phyloP scores from a whole-genome alignment of 2,113 vertebrate species.

The Empidonax alnorum region DNA sequence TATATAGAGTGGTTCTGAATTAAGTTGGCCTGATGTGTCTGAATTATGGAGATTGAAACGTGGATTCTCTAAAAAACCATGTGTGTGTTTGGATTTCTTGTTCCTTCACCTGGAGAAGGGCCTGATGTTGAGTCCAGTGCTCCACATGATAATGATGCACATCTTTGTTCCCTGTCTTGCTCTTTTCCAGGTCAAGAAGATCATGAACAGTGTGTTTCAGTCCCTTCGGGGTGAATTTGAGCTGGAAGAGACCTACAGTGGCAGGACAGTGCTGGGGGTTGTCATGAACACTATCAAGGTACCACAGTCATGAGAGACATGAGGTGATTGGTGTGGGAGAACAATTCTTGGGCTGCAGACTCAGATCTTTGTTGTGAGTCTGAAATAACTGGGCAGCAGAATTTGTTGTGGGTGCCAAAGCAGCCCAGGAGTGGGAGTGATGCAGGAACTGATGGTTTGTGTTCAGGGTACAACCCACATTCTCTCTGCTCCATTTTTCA shows the following conservation, averaged over 20 bases:
- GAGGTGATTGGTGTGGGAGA: neutral
- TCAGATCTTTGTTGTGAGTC: neutral
- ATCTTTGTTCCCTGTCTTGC: neutral
- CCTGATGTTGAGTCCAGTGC: neutral
- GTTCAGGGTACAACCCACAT: neutral
- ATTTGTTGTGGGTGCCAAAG: neutral
- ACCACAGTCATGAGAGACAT: neutral
- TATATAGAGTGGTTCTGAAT: neutral
- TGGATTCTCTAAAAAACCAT: neutral
- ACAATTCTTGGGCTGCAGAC: neutral
- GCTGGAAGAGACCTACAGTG: conserved; percentile 84
- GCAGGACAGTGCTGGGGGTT: conserved; percentile 82
- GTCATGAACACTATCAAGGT: conserved; percentile 95
- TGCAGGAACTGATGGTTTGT: neutral
- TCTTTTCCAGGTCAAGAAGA: conserved; percentile 88
- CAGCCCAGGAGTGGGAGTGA: neutral
- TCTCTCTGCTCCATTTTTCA: conserved; percentile 37
- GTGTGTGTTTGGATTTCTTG: neutral
- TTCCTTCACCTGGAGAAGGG: neutral
- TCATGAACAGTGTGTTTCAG: conserved; percentile 96
- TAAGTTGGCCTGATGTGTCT: rapidly evolving
- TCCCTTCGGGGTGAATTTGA: conserved; percentile 90
- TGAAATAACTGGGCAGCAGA: neutral
- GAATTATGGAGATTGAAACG: rapidly evolving
- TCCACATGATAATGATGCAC: rapidly evolving